Conservation (phyloP, 1,140 invertebrate genomes). For the Drosophila miranda region DNA sequence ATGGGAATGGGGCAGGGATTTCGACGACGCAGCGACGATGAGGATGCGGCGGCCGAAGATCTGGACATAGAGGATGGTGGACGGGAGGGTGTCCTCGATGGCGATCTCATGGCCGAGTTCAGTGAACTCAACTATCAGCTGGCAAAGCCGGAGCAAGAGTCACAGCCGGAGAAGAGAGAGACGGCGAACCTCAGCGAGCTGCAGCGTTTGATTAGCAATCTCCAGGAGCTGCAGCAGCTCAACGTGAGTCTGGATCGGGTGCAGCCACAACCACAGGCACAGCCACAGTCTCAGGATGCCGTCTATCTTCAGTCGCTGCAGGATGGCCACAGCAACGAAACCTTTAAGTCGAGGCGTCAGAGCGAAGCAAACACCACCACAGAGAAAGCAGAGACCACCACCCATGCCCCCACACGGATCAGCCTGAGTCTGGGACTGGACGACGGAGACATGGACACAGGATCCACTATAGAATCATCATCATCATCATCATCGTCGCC, state of each 20-base stretch:
- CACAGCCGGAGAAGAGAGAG: slow-evolving; percentile 7
- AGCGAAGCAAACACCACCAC: slow-evolving; percentile 36
- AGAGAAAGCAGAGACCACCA: slow-evolving; percentile 31
- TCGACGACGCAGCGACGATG: slow-evolving; percentile 63
- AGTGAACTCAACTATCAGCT: slow-evolving; percentile 77
- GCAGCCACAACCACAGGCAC: slow-evolving; percentile 33
- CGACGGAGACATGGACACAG: slow-evolving; percentile 31
- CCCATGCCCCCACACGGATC: slow-evolving; percentile 51
- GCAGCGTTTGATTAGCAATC: slow-evolving; percentile 77
- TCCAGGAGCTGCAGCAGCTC: slow-evolving; percentile 78
- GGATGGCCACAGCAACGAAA: slow-evolving; percentile 37
- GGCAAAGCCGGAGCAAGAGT: slow-evolving; percentile 56
- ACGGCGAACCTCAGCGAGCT: slow-evolving; percentile 57
- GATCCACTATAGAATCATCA: neutral
- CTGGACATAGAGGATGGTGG: slow-evolving; percentile 1
- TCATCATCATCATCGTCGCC: slow-evolving; percentile 17
- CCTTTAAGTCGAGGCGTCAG: slow-evolving; percentile 56
- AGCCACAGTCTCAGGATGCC: slow-evolving; percentile 32
- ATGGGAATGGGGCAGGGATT: slow-evolving; percentile 46
- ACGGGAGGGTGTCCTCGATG: slow-evolving; percentile 53
- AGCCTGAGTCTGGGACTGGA: slow-evolving; percentile 51
- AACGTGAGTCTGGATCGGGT: slow-evolving; percentile 82
- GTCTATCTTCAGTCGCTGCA: slow-evolving; percentile 64
- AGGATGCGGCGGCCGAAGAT: slow-evolving; percentile 1
- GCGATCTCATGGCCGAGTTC: slow-evolving; percentile 75